Percentiles rank a stretch among this genome's conserved stretches.
These are phyloP conservation scores for Cryptocephalus moraei DNA, from an alignment of 2,888 invertebrate genomes.

Conservation along the genomic window DNA sequence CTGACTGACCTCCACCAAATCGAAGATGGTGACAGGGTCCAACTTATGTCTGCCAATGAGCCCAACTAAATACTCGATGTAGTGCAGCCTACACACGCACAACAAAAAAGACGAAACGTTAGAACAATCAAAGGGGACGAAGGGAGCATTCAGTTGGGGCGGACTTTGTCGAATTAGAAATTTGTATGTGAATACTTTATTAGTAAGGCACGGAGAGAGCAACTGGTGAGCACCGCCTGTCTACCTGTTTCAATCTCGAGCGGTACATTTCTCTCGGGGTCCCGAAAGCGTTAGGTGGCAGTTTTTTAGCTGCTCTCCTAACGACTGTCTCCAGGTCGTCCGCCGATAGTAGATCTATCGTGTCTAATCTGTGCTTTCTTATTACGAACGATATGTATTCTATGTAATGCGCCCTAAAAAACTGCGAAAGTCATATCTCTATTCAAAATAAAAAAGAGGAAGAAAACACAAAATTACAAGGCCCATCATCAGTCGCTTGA, in stretches of 20 bases:
- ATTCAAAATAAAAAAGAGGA: neutral
- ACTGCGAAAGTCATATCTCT: neutral
- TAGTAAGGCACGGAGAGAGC: too few species aligned
- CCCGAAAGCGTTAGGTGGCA: slow-evolving; percentile 70
- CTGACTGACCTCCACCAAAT: slow-evolving; percentile 75
- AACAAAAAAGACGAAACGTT: slow-evolving; percentile 3
- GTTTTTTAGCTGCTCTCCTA: slow-evolving; percentile 58
- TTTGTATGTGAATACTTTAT: too few species aligned
- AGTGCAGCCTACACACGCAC: slow-evolving; percentile 68
- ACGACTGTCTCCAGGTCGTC: slow-evolving; percentile 78
- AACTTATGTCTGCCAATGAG: slow-evolving; percentile 72
- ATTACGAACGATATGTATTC: slow-evolving; percentile 78
- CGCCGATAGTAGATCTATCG: slow-evolving; percentile 62
- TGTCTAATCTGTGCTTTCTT: slow-evolving; percentile 61
- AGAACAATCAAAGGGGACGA: too few species aligned
- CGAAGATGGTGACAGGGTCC: slow-evolving; percentile 85
- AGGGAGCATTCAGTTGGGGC: too few species aligned
- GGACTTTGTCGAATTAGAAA: too few species aligned
- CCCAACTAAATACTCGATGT: slow-evolving; percentile 89
- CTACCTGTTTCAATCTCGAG: slow-evolving; percentile 53
- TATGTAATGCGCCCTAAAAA: slow-evolving; percentile 73
- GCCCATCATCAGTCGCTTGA: too few species aligned
- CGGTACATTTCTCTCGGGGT: slow-evolving; percentile 56
- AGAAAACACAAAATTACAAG: too few species aligned
- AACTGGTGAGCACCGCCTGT: neutral